Conservation (phyloP, 1,140 invertebrate species). For the Drosophila ohnishii region DNA sequence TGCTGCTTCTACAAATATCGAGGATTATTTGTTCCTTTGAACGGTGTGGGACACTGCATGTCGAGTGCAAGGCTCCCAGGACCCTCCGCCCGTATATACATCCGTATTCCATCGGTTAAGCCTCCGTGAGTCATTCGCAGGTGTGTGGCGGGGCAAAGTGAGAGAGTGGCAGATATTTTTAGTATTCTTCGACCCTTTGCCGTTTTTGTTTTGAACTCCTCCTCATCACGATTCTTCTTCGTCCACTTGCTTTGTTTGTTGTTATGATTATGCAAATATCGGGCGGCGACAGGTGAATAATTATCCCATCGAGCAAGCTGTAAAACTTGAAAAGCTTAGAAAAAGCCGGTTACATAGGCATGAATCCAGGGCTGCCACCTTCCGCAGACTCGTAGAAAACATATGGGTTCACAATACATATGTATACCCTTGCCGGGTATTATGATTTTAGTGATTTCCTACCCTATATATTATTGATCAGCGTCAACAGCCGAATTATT, state of each 20-base stretch:
- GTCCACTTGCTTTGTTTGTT: slow-evolving; percentile 47
- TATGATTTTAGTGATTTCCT: too few species aligned
- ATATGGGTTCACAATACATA: background rate
- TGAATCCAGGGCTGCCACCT: slow-evolving; percentile 34
- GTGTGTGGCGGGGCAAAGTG: slow-evolving; percentile 21
- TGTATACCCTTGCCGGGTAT: background rate
- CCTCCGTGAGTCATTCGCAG: slow-evolving; percentile 50
- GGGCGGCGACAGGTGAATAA: slow-evolving; percentile 61
- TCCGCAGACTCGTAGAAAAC: background rate
- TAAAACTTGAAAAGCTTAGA: slow-evolving; percentile 43
- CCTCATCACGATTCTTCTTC: slow-evolving; percentile 29
- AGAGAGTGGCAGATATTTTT: slow-evolving; percentile 55
- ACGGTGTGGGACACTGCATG: background rate
- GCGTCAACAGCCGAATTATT: background rate
- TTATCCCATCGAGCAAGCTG: slow-evolving; percentile 42
- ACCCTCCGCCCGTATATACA: background rate
- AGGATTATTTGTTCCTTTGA: slow-evolving; percentile 7
- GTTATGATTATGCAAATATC: slow-evolving; percentile 70
- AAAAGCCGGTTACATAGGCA: slow-evolving; percentile 46
- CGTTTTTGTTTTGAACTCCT: slow-evolving; percentile 45
- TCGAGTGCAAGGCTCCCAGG: slow-evolving; percentile 4
- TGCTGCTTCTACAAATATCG: background rate
- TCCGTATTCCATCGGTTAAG: slow-evolving; percentile 26
- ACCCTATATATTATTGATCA: too few species aligned
- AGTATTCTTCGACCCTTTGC: slow-evolving; percentile 49